These are phyloP conservation scores for Lucifuga dentata DNA, from an alignment of 2,113 vertebrate species.

Conservation along the genomic window DNA sequence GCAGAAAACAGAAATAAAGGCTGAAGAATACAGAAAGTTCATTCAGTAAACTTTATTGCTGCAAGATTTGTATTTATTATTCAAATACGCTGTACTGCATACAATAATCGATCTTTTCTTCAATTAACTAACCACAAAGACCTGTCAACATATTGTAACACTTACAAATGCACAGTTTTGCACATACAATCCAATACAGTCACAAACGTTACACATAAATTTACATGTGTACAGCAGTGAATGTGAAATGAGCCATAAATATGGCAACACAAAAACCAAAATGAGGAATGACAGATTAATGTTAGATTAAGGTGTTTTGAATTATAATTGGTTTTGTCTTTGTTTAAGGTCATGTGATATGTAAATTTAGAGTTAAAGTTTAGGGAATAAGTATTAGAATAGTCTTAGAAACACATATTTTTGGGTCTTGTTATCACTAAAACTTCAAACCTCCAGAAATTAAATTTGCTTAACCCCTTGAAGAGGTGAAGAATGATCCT, in stretches of 20 bases:
- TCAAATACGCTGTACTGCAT: constrained; percentile 28
- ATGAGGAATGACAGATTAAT: constrained; percentile 1
- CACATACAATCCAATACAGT: neutral
- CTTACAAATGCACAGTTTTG: no score
- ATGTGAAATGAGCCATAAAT: constrained; percentile 28
- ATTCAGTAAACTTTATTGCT: constrained; percentile 7
- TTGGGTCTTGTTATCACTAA: no score
- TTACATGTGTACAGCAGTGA: neutral
- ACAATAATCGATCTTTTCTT: neutral
- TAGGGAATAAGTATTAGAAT: no score
- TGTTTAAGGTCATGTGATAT: no score
- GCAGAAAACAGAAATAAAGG: constrained; percentile 4
- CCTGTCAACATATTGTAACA: neutral
- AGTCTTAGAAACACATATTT: no score
- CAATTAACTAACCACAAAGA: neutral
- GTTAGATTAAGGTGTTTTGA: neutral
- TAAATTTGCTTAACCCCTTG: no score
- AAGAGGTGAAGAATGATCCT: neutral
- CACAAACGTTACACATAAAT: neutral
- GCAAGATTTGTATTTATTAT: constrained; percentile 1
- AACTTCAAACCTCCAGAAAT: no score
- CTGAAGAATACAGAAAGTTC: neutral
- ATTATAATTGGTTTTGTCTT: no score
- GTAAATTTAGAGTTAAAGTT: no score
- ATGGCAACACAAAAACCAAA: neutral